These are phyloP conservation scores for Periophthalmodon schlosseri DNA, from an alignment of 2,113 vertebrate species.

Conservation along the genomic window DNA sequence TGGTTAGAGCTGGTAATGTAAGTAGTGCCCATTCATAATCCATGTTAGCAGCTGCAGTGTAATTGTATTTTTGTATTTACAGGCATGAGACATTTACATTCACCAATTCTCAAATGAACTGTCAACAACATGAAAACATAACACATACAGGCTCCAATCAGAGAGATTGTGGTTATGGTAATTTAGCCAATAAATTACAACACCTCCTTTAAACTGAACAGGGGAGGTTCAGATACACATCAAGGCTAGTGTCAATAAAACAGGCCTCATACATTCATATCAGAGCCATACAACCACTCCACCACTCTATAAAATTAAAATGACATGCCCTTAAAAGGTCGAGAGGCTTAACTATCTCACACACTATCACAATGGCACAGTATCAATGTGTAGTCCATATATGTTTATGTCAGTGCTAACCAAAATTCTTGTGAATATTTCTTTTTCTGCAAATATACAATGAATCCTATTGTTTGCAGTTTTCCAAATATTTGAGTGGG, in stretches of 20 bases:
- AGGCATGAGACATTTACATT: background rate
- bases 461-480: no score
- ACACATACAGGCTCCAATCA: background rate
- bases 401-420: background rate
- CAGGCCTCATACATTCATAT: background rate
- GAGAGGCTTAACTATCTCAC: background rate
- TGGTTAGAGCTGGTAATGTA: no score
- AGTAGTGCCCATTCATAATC: no score
- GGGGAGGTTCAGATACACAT: background rate
- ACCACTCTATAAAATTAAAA: slow-evolving; percentile 1
- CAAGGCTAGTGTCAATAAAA: background rate
- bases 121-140: background rate
- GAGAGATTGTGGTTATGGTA: background rate
- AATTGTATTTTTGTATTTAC: no score
- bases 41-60: no score
- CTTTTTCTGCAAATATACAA: no score
- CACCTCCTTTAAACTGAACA: background rate
- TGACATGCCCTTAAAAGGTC: background rate
- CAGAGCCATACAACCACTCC: background rate
- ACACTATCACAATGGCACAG: background rate
- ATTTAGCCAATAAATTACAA: slow-evolving; percentile 1
- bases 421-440: no score
- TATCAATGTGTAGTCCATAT: background rate
- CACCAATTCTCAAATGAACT: background rate
- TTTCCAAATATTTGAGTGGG: no score